Conservation (phyloP, 2,888 invertebrate genomes). For the Imbricaverruca yamaguchii region DNA sequence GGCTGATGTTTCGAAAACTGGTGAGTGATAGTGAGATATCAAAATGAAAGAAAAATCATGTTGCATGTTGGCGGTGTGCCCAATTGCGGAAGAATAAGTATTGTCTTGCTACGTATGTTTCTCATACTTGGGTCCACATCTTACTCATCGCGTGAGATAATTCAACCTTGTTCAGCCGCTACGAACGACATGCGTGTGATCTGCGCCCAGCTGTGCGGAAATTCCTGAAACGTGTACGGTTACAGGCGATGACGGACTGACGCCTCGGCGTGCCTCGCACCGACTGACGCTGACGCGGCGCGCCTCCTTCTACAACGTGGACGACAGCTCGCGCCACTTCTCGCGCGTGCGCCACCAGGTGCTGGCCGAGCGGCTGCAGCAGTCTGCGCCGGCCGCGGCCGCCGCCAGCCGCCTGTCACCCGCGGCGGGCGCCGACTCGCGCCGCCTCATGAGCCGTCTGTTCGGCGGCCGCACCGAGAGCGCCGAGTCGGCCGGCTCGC, state of each 20-base stretch:
- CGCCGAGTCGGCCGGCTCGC: background rate
- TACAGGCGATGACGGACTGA: background rate
- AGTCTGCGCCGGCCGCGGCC: background rate
- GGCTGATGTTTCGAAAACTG: too few species aligned
- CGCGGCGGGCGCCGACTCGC: background rate
- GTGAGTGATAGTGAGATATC: too few species aligned
- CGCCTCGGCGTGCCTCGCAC: background rate
- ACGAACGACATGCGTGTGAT: too few species aligned
- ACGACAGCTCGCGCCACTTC: conserved; percentile 9
- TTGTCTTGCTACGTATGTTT: too few species aligned
- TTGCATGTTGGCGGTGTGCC: too few species aligned
- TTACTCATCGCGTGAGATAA: too few species aligned
- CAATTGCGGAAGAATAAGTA: too few species aligned
- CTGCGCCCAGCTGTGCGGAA: too few species aligned
- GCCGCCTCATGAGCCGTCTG: background rate
- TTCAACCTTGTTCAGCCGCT: too few species aligned
- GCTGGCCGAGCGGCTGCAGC: conserved; percentile 9
- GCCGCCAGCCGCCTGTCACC: background rate
- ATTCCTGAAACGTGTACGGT: too few species aligned
- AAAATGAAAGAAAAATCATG: too few species aligned
- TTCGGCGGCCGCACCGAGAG: background rate
- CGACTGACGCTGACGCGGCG: background rate
- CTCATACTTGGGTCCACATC: too few species aligned
- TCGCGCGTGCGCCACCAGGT: background rate
- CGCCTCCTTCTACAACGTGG: conserved; percentile 17